Percentiles rank a stretch among this genome's conserved stretches.
These are phyloP conservation scores for Cenopis cana DNA, from an alignment of 2,888 invertebrate genomes.

Conservation along the genomic window DNA sequence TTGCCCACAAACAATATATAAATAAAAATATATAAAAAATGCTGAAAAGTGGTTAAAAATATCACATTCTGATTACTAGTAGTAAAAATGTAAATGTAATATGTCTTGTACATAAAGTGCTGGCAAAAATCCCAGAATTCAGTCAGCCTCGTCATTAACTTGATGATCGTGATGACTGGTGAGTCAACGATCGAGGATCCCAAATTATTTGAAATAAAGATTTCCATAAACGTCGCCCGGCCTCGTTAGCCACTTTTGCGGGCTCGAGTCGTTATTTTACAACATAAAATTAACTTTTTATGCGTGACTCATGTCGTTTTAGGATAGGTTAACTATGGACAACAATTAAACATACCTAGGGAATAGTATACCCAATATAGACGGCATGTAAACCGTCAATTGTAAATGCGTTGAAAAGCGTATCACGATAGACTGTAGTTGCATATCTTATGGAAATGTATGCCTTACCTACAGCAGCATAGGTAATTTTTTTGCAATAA, in stretches of 20 bases:
- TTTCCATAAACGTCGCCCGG: constrained; percentile 61
- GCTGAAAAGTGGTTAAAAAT: too few relatives aligned
- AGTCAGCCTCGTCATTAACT: not conserved
- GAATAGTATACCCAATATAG: not conserved
- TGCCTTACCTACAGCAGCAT: too few relatives aligned
- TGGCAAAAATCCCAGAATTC: not conserved
- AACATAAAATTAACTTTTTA: constrained; percentile 59
- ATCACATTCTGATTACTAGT: too few relatives aligned
- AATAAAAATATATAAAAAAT: too few relatives aligned
- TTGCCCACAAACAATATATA: too few relatives aligned
- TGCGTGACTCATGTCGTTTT: constrained; percentile 37
- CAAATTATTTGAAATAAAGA: constrained; percentile 60
- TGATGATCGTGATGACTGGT: constrained; percentile 26
- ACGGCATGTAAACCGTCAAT: not conserved
- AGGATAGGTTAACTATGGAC: not conserved
- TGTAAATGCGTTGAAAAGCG: not conserved
- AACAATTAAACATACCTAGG: not conserved
- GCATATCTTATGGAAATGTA: not conserved
- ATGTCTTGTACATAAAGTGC: not conserved
- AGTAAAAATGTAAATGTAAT: not conserved
- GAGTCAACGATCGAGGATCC: constrained; percentile 49
- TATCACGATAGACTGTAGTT: not conserved
- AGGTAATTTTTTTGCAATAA: not conserved
- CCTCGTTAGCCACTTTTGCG: constrained; percentile 69
- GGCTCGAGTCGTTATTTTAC: constrained; percentile 62